phyloP scores from a whole-genome alignment of 2,888 invertebrate species.

The Erebia aethiops region DNA sequence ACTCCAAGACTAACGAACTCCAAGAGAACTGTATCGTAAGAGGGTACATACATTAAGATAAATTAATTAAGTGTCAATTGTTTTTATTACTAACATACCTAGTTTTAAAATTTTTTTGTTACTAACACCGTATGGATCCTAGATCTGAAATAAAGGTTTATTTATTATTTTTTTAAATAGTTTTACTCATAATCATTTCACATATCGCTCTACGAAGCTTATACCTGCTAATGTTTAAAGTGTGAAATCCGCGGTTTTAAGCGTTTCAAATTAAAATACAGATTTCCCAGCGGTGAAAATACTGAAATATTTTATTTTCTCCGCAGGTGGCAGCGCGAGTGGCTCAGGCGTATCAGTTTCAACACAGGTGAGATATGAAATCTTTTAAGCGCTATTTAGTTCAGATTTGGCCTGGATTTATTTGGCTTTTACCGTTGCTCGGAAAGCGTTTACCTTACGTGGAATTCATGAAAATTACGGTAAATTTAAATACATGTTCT shows the following conservation, averaged over 20 bases:
- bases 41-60: too few species aligned
- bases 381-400: slow-evolving; percentile 17
- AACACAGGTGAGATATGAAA: slow-evolving; percentile 64
- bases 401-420: not conserved
- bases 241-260: slow-evolving; percentile 4
- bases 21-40: too few species aligned
- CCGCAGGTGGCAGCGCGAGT: slow-evolving; percentile 63
- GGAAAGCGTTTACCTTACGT: not conserved
- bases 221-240: not conserved
- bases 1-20: too few species aligned
- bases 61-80: too few species aligned
- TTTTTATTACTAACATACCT: too few species aligned
- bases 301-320: slow-evolving; percentile 44
- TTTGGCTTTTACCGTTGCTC: not conserved
- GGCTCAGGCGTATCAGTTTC: slow-evolving; percentile 74
- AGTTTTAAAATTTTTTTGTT: too few species aligned
- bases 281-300: slow-evolving; percentile 3
- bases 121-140: too few species aligned
- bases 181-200: slow-evolving; percentile 2
- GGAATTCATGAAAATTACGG: not conserved
- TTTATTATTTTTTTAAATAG: too few species aligned
- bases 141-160: too few species aligned
- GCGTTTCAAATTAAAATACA: slow-evolving; percentile 2
- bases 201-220: not conserved
- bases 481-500: not conserved